Evolutionary conservation across 1,140 invertebrate genomes (phyloP).

Genomic region (Drosophila mojavensis): DNA sequence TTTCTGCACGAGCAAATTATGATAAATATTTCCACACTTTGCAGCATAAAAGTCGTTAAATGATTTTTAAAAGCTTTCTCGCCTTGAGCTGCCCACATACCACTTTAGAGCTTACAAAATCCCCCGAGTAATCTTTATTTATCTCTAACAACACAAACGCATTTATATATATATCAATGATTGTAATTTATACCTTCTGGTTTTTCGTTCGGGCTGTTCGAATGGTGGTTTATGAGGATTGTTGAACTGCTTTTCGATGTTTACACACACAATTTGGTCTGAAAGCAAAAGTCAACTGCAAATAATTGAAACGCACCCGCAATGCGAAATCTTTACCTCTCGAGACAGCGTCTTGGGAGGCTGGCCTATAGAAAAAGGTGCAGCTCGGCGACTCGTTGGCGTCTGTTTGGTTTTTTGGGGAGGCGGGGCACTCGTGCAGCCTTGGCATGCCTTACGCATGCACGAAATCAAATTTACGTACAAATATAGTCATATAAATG

Average conservation of each 20-base stretch:
- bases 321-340: slow-evolving; percentile 8
- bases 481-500: slow-evolving; percentile 81
- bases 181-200: slow-evolving; percentile 5
- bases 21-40: not conserved
- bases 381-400: slow-evolving; percentile 21
- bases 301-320: slow-evolving; percentile 41
- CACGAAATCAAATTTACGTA: slow-evolving; percentile 74
- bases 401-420: slow-evolving; percentile 10
- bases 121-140: slow-evolving; percentile 19
- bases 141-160: slow-evolving; percentile 16
- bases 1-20: no score
- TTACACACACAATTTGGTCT: slow-evolving; percentile 32
- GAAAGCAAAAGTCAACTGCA: slow-evolving; percentile 24
- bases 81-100: not conserved
- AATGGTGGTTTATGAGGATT: not conserved
- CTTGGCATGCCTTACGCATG: slow-evolving; percentile 6
- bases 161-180: slow-evolving; percentile 17
- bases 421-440: slow-evolving; percentile 1
- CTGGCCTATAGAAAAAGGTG: slow-evolving; percentile 24
- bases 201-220: not conserved
- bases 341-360: slow-evolving; percentile 13
- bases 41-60: not conserved
- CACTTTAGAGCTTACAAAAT: slow-evolving; percentile 2
- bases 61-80: not conserved
- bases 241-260: slow-evolving; percentile 19